Evolutionary conservation across 2,113 vertebrate species (phyloP).

Genomic region (Zeus faber): DNA sequence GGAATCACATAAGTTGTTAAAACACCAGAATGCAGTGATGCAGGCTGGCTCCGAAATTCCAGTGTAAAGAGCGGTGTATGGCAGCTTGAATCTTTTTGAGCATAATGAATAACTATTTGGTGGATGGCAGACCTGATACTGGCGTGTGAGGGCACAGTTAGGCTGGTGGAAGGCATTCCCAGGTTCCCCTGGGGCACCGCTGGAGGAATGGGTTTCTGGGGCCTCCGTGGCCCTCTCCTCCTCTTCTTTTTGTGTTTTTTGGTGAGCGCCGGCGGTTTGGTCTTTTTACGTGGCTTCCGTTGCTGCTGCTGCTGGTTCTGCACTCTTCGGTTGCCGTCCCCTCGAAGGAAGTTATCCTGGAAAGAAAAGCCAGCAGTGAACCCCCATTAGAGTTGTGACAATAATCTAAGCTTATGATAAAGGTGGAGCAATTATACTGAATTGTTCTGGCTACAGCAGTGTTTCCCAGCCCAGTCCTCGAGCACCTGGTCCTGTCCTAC

Average conservation of each 20-base stretch:
- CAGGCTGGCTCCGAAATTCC: too few species aligned
- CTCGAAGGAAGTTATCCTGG: conserved; percentile 97
- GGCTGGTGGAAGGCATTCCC: conserved; percentile 90
- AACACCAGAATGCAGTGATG: too few species aligned
- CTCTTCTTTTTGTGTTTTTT: conserved; percentile 99
- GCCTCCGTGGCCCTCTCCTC: conserved; percentile 89
- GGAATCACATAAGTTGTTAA: too few species aligned
- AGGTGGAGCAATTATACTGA: too few species aligned
- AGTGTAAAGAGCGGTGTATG: too few species aligned
- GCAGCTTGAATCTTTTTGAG: too few species aligned
- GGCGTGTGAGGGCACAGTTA: conserved; percentile 86
- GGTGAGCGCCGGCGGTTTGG: conserved; percentile 96
- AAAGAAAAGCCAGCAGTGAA: not conserved
- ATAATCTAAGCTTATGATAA: not conserved
- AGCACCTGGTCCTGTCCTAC: too few species aligned
- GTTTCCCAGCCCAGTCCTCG: too few species aligned
- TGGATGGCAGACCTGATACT: conserved; percentile 86
- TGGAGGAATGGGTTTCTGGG: conserved; percentile 97
- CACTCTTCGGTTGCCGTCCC: conserved; percentile 92
- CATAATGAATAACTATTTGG: too few species aligned
- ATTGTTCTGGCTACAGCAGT: too few species aligned
- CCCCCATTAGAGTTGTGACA: not conserved
- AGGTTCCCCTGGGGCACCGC: conserved; percentile 96
- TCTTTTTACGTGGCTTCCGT: conserved; percentile 98
- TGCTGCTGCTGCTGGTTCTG: conserved; percentile 95